Evolutionary conservation across 2,888 invertebrate species (phyloP).

Genomic region (Pomacea canaliculata): DNA sequence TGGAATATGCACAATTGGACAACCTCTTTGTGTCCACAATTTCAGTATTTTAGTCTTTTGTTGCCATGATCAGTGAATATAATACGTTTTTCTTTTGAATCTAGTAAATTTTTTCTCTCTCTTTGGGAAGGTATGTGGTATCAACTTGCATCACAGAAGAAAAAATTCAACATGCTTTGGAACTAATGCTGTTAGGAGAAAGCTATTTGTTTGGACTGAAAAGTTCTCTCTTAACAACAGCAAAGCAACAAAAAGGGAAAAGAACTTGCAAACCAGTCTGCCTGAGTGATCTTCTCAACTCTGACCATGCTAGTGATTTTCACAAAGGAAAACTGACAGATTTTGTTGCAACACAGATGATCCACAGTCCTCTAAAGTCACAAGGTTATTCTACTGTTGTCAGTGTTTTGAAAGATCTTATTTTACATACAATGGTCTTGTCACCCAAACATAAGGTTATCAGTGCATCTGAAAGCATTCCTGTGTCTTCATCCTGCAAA

Average conservation of each 20-base stretch:
- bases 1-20: no score
- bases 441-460: no score
- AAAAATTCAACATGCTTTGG: slow-evolving; percentile 22
- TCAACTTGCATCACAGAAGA: slow-evolving; percentile 6
- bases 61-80: no score
- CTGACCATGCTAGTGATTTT: background rate
- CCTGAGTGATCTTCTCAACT: slow-evolving; percentile 6
- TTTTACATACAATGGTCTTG: no score
- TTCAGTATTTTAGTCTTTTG: no score
- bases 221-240: background rate
- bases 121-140: slow-evolving; percentile 4
- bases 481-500: no score
- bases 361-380: background rate
- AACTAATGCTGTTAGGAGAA: slow-evolving; percentile 29
- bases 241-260: background rate
- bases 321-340: slow-evolving; percentile 23
- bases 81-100: background rate
- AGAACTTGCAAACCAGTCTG: background rate
- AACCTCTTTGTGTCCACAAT: no score
- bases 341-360: slow-evolving; percentile 29
- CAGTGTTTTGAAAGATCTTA: background rate
- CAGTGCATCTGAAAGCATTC: no score
- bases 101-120: background rate
- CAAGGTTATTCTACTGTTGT: background rate
- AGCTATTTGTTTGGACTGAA: slow-evolving; percentile 32